These are phyloP conservation scores for Eurois occulta DNA, from an alignment of 2,888 invertebrate genomes.

Conservation along the genomic window DNA sequence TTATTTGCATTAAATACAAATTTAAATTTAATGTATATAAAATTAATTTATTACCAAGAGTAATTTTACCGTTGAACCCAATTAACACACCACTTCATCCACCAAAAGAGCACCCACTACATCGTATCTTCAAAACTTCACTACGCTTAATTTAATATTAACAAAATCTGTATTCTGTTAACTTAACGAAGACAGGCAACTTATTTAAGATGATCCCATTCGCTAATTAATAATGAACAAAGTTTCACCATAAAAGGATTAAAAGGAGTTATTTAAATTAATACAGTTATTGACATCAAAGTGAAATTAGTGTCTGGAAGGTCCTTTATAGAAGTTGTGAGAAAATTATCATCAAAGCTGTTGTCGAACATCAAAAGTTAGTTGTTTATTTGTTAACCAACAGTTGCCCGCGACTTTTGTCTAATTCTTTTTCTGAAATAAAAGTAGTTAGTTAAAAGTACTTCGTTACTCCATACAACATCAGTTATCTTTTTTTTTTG, in stretches of 20 bases:
- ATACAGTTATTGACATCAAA: conserved; percentile 54
- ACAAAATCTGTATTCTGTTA: conserved; percentile 24
- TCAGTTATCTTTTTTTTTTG: no score
- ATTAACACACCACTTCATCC: background rate
- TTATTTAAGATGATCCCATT: conserved; percentile 49
- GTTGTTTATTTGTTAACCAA: background rate
- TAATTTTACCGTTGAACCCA: background rate
- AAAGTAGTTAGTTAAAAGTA: no score
- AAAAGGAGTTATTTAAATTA: conserved; percentile 55
- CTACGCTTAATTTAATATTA: conserved; percentile 25
- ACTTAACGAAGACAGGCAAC: conserved; percentile 20
- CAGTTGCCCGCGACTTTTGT: no score
- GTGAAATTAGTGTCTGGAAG: conserved; percentile 47
- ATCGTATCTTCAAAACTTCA: conserved; percentile 14
- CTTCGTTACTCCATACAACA: no score
- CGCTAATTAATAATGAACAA: conserved; percentile 57
- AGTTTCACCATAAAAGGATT: conserved; percentile 56
- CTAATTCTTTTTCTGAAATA: no score
- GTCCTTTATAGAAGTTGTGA: conserved; percentile 35
- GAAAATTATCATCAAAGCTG: conserved; percentile 31
- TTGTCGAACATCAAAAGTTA: conserved; percentile 38
- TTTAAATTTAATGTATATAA: no score
- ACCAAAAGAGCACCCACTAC: conserved; percentile 11
- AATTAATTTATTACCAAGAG: background rate
- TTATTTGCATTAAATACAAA: no score